Evolutionary conservation across 2,888 invertebrate species (phyloP).

Genomic region (Watsonalla cultraria): DNA sequence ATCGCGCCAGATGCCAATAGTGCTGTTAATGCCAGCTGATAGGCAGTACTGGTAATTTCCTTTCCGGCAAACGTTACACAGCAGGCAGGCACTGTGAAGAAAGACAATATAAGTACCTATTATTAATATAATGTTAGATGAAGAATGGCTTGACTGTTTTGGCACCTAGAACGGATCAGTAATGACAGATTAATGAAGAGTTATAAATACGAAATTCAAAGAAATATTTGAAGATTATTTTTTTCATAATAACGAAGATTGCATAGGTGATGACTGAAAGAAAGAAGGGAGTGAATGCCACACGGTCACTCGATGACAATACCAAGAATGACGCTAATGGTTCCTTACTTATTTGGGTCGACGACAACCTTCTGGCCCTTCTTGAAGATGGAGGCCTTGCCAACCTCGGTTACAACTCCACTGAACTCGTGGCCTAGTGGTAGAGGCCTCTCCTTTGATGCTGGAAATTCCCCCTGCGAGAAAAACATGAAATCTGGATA

Average conservation of each 20-base stretch:
- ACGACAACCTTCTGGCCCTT: slow-evolving; percentile 83
- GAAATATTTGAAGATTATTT: too few relatives aligned
- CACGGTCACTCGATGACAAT: too few relatives aligned
- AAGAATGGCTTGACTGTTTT: too few relatives aligned
- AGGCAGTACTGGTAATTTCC: slow-evolving; percentile 83
- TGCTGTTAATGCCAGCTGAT: slow-evolving; percentile 74
- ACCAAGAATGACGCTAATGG: too few relatives aligned
- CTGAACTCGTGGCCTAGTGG: slow-evolving; percentile 84
- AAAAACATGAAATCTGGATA: neutral
- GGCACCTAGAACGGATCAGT: too few relatives aligned
- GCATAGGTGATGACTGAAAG: too few relatives aligned
- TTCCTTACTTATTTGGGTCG: slow-evolving; percentile 81
- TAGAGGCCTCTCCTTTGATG: slow-evolving; percentile 70
- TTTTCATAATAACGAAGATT: too few relatives aligned
- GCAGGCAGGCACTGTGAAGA: slow-evolving; percentile 75
- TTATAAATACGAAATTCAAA: too few relatives aligned
- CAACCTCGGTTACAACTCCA: slow-evolving; percentile 78
- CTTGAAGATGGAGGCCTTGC: slow-evolving; percentile 76
- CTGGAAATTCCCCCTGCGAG: slow-evolving; percentile 82
- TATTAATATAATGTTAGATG: too few relatives aligned
- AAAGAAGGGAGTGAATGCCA: too few relatives aligned
- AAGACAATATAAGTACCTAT: too few relatives aligned
- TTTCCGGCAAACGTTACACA: slow-evolving; percentile 80
- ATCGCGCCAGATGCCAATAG: slow-evolving; percentile 79
- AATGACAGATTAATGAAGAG: too few relatives aligned